These are phyloP conservation scores for Grammomys surdaster DNA, from an alignment of 2,113 vertebrate species.

Conservation along the genomic window DNA sequence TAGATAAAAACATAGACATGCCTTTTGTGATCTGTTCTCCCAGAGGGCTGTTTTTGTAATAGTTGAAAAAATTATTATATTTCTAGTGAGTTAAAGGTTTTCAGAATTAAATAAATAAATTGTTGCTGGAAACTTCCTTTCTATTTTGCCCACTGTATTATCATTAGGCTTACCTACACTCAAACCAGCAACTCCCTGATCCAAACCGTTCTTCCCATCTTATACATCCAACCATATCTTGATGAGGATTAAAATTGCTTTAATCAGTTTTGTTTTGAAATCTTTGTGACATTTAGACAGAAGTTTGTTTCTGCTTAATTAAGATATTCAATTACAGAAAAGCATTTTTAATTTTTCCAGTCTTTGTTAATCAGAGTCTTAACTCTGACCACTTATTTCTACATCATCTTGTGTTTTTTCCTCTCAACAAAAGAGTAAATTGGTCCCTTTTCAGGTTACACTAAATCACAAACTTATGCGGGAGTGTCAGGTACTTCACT, in stretches of 20 bases:
- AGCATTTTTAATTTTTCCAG: conserved; percentile 81
- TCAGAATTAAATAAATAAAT: background rate
- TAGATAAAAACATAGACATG: background rate
- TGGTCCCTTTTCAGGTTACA: conserved; percentile 82
- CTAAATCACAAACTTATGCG: conserved; percentile 84
- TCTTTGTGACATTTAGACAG: conserved; percentile 76
- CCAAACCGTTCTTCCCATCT: conserved; percentile 78
- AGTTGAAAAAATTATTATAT: background rate
- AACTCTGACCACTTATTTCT: conserved; percentile 85
- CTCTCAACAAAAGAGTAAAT: conserved; percentile 76
- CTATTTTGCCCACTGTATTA: background rate
- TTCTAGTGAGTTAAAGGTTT: background rate
- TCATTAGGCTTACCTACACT: conserved; percentile 22
- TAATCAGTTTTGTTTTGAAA: conserved; percentile 80
- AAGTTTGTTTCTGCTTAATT: conserved; percentile 79
- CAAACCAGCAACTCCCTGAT: conserved; percentile 36
- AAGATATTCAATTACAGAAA: conserved; percentile 85
- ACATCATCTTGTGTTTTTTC: conserved; percentile 83
- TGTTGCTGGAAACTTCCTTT: conserved; percentile 14
- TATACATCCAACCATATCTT: conserved; percentile 76
- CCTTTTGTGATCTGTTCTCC: background rate
- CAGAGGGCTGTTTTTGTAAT: background rate
- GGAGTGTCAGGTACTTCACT: conserved; percentile 78
- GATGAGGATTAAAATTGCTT: conserved; percentile 80
- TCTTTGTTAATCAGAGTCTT: conserved; percentile 84